A percentile compares a stretch with the other conserved stretches of the same genome.
phyloP scores from a whole-genome alignment of 2,113 vertebrate species.

The Atrichornis clamosus region DNA sequence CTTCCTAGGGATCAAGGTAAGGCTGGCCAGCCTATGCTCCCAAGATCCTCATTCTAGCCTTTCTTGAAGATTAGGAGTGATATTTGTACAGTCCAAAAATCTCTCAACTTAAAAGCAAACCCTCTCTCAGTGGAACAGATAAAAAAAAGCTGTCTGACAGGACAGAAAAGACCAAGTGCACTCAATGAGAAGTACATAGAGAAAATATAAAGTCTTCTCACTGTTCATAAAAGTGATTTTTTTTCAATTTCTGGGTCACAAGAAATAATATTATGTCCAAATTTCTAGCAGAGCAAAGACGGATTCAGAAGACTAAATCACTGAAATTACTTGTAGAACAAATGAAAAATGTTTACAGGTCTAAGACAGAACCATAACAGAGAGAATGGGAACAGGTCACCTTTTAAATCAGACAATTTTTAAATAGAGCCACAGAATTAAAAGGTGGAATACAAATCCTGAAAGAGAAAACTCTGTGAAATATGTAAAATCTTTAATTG shows the following conservation, averaged over 20 bases:
- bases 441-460: not conserved
- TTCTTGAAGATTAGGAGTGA: not conserved
- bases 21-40: not conserved
- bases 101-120: not conserved
- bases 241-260: not conserved
- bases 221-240: not conserved
- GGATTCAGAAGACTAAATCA: not conserved
- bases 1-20: not conserved
- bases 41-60: not conserved
- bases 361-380: not conserved
- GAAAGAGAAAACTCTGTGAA: not conserved
- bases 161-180: not conserved
- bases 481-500: not conserved
- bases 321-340: not conserved
- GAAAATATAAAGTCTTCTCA: not conserved
- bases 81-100: not conserved
- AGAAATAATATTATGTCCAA: not conserved
- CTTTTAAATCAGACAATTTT: not conserved
- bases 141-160: not conserved
- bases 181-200: not conserved
- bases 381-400: not conserved
- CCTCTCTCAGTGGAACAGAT: not conserved
- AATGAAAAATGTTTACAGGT: not conserved
- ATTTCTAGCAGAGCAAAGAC: not conserved
- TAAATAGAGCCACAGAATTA: not conserved